Evolutionary conservation across 2,797 vertebrate species (phyloP).

Genomic region (Enteromius radiatus): DNA sequence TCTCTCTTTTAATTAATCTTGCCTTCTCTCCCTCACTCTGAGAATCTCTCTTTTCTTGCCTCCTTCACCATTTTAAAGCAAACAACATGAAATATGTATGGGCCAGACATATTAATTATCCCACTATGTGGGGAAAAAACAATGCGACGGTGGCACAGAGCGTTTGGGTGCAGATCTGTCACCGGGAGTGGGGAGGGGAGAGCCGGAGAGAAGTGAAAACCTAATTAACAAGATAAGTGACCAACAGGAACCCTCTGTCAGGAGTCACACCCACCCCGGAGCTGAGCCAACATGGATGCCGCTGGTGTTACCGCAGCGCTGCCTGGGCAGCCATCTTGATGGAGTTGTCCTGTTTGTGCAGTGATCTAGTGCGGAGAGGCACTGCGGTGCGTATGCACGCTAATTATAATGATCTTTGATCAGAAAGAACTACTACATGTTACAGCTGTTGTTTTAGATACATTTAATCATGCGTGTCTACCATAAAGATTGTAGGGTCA

Average conservation of each 20-base stretch:
- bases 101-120: constrained; percentile 82
- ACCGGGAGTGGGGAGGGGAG: constrained; percentile 63
- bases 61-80: constrained; percentile 73
- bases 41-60: constrained; percentile 59
- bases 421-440: neutral
- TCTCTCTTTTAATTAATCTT: constrained; percentile 82
- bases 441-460: neutral
- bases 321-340: constrained; percentile 54
- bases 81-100: constrained; percentile 83
- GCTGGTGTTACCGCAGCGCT: constrained; percentile 25
- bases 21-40: constrained; percentile 43
- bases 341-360: constrained; percentile 45
- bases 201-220: constrained; percentile 61
- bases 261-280: constrained; percentile 61
- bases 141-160: constrained; percentile 47
- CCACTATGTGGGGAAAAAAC: constrained; percentile 69
- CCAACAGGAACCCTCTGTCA: constrained; percentile 66
- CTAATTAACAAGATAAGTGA: constrained; percentile 73
- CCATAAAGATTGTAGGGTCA: neutral
- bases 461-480: neutral
- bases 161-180: constrained; percentile 74
- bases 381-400: constrained; percentile 3
- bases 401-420: constrained; percentile 25
- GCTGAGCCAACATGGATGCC: constrained; percentile 52
- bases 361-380: constrained; percentile 30